Evolutionary conservation across 2,113 vertebrate species (phyloP), one percentile per base, ranked within the genome.

Genomic region (Heterotilapia buettikoferi): DNA sequence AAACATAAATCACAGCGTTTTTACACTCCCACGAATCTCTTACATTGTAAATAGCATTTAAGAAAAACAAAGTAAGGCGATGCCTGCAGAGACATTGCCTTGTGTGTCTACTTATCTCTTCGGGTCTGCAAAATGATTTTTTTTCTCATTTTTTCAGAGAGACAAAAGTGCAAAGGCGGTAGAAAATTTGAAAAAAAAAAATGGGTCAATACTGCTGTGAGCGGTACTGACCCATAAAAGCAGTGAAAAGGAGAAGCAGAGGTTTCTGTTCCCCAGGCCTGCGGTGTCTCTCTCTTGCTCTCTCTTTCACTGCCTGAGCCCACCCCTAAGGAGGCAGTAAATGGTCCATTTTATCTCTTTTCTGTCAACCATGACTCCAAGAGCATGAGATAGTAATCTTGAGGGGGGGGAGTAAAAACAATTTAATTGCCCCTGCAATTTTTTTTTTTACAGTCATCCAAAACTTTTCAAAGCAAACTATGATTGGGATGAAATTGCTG

Each of bases 401-500:
- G 6, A 0, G 47, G 43, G 14, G 2, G 9, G 52, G 26, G 57
- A 81, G 53, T 54, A 92, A 95, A 91, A 94, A 90, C 92, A 88
- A 91, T 94, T 94, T 91, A 95, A 94, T 89, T 89, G 82, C 78
- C 56, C 80, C 38, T 5, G 11, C 82, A 88, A 61, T 86, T 85
- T 89, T 95, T 96, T 86, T 96, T 88, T 85, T 88, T 71, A 93
- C 94, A 96, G 96, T 95, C 92, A 85, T 97, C 96, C 93, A 95
- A 95, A 94, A 89, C 38, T 29, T 93, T 95, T 95, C 93, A 96
- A 92, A 96, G 96, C 96, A 57, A 97, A 96, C 96, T 96, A 96
- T 96, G 93, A 96, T 96, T 96, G 96, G 95, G 96, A 96, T 98
- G 96, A 97, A 97, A 97, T 97, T 96, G 93, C 95, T 86, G 96